Percentiles rank a stretch among this genome's conserved stretches.
Evolutionary conservation across 2,113 vertebrate species (phyloP).

Genomic region (Vidua chalybeata): DNA sequence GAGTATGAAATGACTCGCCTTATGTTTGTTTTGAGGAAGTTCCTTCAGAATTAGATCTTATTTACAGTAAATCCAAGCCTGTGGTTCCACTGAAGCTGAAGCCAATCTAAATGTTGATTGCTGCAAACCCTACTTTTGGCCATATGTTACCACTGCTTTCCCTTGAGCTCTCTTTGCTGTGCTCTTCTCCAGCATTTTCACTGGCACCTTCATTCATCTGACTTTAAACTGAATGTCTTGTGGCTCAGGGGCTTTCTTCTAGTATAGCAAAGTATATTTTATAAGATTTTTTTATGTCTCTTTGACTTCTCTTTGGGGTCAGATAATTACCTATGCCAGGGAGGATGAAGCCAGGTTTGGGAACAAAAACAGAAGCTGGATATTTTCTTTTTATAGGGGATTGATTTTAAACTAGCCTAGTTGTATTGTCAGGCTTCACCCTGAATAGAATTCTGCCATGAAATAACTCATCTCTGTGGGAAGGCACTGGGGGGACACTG

Average conservation of each 20-base stretch:
- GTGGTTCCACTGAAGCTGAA: slow-evolving; percentile 65
- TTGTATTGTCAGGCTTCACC: not conserved
- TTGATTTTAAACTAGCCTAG: not conserved
- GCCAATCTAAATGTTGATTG: slow-evolving; percentile 71
- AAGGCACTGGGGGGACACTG: not conserved
- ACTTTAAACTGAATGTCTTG: slow-evolving; percentile 1
- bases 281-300: not conserved
- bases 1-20: slow-evolving; percentile 50
- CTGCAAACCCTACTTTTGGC: slow-evolving; percentile 67
- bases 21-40: slow-evolving; percentile 67
- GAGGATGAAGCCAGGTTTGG: not conserved
- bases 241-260: not conserved
- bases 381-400: not conserved
- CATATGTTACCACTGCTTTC: slow-evolving; percentile 64
- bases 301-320: not conserved
- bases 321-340: not conserved
- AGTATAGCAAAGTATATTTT: not conserved
- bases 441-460: not conserved
- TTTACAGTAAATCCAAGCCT: slow-evolving; percentile 68
- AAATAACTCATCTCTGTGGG: not conserved
- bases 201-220: slow-evolving; percentile 55
- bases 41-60: slow-evolving; percentile 62
- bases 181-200: slow-evolving; percentile 58
- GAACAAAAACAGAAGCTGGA: not conserved
- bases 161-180: slow-evolving; percentile 60